These are phyloP conservation scores for Chionomys nivalis DNA, from an alignment of 2,113 vertebrate species.

Conservation along the genomic window DNA sequence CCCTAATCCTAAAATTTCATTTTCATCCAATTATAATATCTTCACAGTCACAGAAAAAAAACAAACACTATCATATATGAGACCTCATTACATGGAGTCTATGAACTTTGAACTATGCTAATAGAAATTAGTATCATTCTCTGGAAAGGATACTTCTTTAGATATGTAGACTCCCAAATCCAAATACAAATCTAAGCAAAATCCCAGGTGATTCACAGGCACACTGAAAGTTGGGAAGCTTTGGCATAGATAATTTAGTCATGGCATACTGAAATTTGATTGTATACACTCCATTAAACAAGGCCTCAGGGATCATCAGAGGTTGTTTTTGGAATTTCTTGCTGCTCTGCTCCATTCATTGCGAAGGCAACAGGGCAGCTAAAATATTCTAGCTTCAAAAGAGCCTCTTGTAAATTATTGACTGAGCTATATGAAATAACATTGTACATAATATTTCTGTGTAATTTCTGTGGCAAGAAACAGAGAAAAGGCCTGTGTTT, in stretches of 20 bases:
- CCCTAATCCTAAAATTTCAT: not conserved
- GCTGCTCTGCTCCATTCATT: not conserved
- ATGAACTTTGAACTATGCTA: not conserved
- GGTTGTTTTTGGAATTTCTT: constrained; percentile 47
- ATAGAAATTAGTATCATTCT: not conserved
- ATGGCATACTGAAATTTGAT: constrained; percentile 69
- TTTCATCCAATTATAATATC: constrained; percentile 24
- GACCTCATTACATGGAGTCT: not conserved
- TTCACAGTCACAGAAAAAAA: not conserved
- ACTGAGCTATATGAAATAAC: constrained; percentile 4
- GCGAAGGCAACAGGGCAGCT: constrained; percentile 44
- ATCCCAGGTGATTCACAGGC: constrained; percentile 23
- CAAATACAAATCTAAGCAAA: constrained; percentile 25
- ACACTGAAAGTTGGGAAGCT: constrained; percentile 31
- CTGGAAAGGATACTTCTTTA: not conserved
- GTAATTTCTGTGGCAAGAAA: constrained; percentile 14
- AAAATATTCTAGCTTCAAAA: constrained; percentile 51
- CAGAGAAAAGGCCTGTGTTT: not conserved
- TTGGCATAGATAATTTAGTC: constrained; percentile 55
- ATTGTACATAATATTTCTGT: not conserved
- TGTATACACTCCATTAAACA: constrained; percentile 70
- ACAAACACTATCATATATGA: not conserved
- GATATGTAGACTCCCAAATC: constrained; percentile 22
- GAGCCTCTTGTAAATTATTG: constrained; percentile 28
- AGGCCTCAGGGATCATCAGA: constrained; percentile 36